phyloP scores from a whole-genome alignment of 2,888 invertebrate species.

The Stenchaetothrips biformis region DNA sequence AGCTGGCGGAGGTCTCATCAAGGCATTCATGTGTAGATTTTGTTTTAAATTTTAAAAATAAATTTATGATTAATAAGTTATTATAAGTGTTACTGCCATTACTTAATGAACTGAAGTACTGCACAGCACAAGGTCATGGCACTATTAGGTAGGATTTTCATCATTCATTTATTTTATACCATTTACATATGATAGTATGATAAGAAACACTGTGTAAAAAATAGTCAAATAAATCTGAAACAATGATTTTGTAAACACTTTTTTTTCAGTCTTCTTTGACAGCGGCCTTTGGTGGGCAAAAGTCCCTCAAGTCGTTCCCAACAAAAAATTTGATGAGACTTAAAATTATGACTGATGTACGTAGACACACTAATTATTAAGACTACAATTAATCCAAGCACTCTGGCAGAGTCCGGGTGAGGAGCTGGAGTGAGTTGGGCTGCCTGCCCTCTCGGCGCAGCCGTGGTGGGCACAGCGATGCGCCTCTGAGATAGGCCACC shows the following conservation, averaged over 20 bases:
- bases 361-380: no score
- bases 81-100: not conserved
- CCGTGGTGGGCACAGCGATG: no score
- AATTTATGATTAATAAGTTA: no score
- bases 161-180: constrained; percentile 6
- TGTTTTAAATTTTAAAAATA: no score
- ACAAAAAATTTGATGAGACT: not conserved
- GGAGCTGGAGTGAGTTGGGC: no score
- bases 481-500: not conserved
- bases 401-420: no score
- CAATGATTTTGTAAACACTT: not conserved
- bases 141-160: not conserved
- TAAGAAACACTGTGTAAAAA: not conserved
- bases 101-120: not conserved
- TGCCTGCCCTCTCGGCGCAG: no score
- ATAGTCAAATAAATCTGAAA: not conserved
- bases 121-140: not conserved
- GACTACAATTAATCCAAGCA: no score
- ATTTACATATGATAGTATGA: not conserved
- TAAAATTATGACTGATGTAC: not conserved
- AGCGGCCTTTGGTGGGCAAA: not conserved
- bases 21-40: no score
- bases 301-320: not conserved
- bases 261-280: not conserved
- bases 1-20: no score